Conservation (phyloP, 1,140 invertebrate genomes). For the Drosophila bipectinata region DNA sequence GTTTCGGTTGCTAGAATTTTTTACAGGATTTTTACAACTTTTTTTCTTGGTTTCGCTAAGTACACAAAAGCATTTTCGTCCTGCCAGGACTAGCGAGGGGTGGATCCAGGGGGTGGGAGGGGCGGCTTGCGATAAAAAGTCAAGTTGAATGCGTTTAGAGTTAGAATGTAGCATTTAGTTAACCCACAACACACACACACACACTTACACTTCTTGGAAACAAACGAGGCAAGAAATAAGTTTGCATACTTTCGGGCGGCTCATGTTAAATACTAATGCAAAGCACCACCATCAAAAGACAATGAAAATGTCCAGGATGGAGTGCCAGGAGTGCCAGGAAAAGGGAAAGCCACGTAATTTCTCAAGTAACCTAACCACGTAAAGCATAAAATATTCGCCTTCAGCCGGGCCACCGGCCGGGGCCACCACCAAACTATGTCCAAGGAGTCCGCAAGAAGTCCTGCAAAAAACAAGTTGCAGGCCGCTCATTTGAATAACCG, state of each 20-base stretch:
- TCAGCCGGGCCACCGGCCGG: conserved; percentile 3
- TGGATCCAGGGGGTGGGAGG: not conserved
- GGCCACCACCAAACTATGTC: conserved; percentile 62
- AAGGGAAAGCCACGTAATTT: conserved; percentile 68
- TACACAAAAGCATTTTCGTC: conserved; percentile 68
- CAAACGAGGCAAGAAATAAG: conserved; percentile 65
- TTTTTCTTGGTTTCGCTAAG: conserved; percentile 64
- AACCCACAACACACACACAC: conserved; percentile 26
- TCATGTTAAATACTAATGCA: conserved; percentile 77
- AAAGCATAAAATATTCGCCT: conserved; percentile 80
- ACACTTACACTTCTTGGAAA: not conserved
- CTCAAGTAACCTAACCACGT: conserved; percentile 80
- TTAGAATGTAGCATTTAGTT: conserved; percentile 60
- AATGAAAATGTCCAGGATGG: conserved; percentile 18
- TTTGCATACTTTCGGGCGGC: conserved; percentile 78
- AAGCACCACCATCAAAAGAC: conserved; percentile 49
- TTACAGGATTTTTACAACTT: conserved; percentile 82
- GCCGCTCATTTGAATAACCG: conserved; percentile 76
- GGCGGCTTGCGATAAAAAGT: conserved; percentile 64
- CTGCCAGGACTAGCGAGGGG: not conserved
- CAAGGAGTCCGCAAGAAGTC: conserved; percentile 68
- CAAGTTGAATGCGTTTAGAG: conserved; percentile 61
- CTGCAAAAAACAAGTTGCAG: conserved; percentile 68
- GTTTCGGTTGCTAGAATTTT: conserved; percentile 75
- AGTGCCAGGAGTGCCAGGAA: not conserved